phyloP scores from a whole-genome alignment of 1,140 invertebrate species.

The Plutomurus gul region DNA sequence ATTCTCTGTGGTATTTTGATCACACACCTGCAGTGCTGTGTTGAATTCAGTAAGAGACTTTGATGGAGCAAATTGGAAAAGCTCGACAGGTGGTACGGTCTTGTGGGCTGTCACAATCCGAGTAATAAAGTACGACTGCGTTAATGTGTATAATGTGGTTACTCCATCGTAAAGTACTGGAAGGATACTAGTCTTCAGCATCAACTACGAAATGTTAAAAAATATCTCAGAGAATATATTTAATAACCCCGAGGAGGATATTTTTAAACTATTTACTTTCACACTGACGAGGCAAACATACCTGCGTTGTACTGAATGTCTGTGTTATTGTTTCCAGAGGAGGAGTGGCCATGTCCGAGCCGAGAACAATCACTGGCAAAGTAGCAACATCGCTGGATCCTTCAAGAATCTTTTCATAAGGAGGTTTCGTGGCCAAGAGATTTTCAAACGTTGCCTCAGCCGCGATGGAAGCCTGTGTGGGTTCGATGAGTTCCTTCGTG shows the following conservation, averaged over 20 bases:
- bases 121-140: constrained; percentile 85
- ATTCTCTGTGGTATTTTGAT: too few relatives aligned
- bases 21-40: constrained; percentile 61
- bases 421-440: constrained; percentile 76
- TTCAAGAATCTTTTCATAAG: constrained; percentile 55
- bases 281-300: not conserved
- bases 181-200: constrained; percentile 83
- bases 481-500: constrained; percentile 54
- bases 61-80: constrained; percentile 82
- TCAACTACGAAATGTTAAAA: constrained; percentile 58
- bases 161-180: constrained; percentile 71
- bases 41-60: constrained; percentile 88
- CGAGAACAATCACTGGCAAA: constrained; percentile 75
- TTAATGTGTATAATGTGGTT: constrained; percentile 68
- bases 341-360: constrained; percentile 74
- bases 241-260: too few relatives aligned
- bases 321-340: constrained; percentile 85
- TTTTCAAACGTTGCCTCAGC: constrained; percentile 82
- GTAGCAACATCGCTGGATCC: constrained; percentile 67
- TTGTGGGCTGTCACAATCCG: constrained; percentile 83
- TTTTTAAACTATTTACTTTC: too few relatives aligned
- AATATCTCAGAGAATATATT: not conserved
- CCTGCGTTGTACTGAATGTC: constrained; percentile 84
- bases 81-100: constrained; percentile 81
- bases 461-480: constrained; percentile 61